These are phyloP conservation scores for Xestia xanthographa DNA, from an alignment of 2,888 invertebrate species.

Conservation along the genomic window DNA sequence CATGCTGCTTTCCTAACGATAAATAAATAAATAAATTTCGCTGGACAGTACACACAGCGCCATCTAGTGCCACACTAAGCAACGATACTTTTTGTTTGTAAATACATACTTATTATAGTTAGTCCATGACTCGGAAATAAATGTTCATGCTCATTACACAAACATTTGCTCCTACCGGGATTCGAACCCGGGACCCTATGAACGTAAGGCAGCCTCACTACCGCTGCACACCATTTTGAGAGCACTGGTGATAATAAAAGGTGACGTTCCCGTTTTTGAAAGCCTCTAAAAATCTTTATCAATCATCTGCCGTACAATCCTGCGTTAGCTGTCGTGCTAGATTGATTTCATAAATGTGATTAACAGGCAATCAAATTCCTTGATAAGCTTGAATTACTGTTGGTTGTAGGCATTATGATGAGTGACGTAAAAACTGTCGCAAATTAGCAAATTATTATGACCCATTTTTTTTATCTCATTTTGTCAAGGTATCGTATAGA, in stretches of 20 bases:
- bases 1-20: too few species aligned
- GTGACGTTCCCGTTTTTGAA: too few species aligned
- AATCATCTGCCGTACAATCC: not conserved
- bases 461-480: slow-evolving; percentile 7
- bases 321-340: not conserved
- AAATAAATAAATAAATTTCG: too few species aligned
- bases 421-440: not conserved
- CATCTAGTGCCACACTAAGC: too few species aligned
- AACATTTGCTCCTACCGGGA: too few species aligned
- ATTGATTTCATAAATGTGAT: not conserved
- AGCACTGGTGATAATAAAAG: not conserved
- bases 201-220: too few species aligned
- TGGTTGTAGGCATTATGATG: not conserved
- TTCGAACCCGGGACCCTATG: too few species aligned
- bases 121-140: too few species aligned
- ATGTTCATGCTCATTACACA: too few species aligned
- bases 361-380: slow-evolving; percentile 2
- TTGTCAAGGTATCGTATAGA: slow-evolving; percentile 9
- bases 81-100: too few species aligned
- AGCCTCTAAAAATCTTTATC: not conserved
- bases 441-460: not conserved
- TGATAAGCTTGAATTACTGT: slow-evolving; percentile 1
- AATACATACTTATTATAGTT: too few species aligned
- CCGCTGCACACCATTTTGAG: not conserved
- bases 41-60: too few species aligned